phyloP scores from a whole-genome alignment of 2,797 vertebrate species.

The Ispidina picta region DNA sequence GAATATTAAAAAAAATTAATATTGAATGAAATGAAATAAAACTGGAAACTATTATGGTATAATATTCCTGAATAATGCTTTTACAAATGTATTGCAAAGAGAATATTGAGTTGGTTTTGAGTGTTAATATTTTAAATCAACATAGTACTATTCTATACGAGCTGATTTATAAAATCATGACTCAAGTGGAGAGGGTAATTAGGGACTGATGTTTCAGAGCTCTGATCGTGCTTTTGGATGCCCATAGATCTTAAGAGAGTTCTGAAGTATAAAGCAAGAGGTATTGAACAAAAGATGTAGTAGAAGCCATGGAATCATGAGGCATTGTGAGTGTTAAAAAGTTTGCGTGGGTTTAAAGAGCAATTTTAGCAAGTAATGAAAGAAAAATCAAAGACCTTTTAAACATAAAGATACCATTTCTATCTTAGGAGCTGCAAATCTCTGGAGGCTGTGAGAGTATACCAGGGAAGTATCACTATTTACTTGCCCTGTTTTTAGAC shows the following conservation, averaged over 20 bases:
- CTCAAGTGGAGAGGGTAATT: not conserved
- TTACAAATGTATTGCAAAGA: not conserved
- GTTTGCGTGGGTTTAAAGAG: not conserved
- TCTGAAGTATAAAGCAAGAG: not conserved
- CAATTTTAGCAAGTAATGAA: slow-evolving; percentile 19
- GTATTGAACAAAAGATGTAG: not conserved
- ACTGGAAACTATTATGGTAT: not conserved
- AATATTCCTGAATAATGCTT: not conserved
- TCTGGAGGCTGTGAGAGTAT: slow-evolving; percentile 70
- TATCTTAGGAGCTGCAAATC: slow-evolving; percentile 69
- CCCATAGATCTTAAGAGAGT: not conserved
- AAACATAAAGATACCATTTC: slow-evolving; percentile 68
- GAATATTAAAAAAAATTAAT: not conserved
- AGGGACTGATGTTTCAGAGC: not conserved
- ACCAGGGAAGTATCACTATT: slow-evolving; percentile 58
- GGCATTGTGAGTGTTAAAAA: not conserved
- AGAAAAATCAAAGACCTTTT: slow-evolving; percentile 25
- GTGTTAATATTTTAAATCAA: not conserved
- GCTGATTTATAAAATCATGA: not conserved
- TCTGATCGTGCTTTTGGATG: not conserved
- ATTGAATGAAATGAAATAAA: not conserved
- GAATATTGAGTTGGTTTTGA: not conserved
- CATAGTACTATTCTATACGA: not conserved
- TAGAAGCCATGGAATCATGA: not conserved
- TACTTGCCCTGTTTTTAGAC: slow-evolving; percentile 38